Evolutionary conservation across 2,888 invertebrate genomes (phyloP), one percentile per base, ranked within the genome.

Genomic region (Ganaspis brasiliensis): DNA sequence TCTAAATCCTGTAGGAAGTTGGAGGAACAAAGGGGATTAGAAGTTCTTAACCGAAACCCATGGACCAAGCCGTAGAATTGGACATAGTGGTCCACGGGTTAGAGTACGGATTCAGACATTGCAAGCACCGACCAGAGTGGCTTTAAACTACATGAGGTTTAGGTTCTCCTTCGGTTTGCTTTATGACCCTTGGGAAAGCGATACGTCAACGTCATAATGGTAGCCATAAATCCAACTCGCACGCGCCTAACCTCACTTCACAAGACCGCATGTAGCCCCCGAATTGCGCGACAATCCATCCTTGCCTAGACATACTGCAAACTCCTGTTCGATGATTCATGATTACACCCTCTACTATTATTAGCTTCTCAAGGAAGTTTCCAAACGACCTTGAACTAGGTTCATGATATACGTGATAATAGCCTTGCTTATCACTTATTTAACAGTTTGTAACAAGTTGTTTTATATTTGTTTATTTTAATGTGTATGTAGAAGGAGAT

Each of bases 161-260:
- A 83, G 86, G 85, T 87, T 84, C 82, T 82, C 85, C 83, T 84
- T 80, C 81, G 82, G 81, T 85, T 84, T 81, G 87, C 82, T 85
- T 87, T 86, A 85, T 85, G 84, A 82, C 84, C 82, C 85, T 83
- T 82, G 75, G 82, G 81, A 79, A 83, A 84, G 86, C 85, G 88
- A 88, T 89, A 86, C 86, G 87, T 89, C 88, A 88, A 88, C 83
- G 88, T 88, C 89, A 88, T 89, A 89, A 88, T 86, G 84, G 86
- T 81, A 81, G 80, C 83, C 83, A 87, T 88, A 89, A 89, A 89
- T 89, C 87, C 86, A 78, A 83, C 87, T 86, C 84, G 87, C 87
- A 87, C 87, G 87, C 87, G 87, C 84, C 84, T 73, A 78, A 76
- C 71, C 71, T 75, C 52, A 71, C 71, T 77, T 75, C 74, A 71